Evolutionary conservation across 1,140 invertebrate genomes (phyloP), one percentile per base, ranked within the genome.

Genomic region (Drosophila auraria): DNA sequence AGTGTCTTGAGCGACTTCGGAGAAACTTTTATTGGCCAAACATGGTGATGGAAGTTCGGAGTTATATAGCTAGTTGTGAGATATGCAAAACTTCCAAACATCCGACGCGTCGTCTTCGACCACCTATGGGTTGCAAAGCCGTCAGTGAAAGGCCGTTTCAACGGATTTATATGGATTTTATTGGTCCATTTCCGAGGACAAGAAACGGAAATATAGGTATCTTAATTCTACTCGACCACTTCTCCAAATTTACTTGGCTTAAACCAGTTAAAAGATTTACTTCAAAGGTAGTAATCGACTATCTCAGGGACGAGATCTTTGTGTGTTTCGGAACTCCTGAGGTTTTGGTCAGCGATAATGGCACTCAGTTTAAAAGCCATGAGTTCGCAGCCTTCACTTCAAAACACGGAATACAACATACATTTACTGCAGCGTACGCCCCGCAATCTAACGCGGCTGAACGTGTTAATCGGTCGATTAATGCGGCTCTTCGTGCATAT

Each of bases 81-180:
- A 25, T 58, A 49, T 68, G 64, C 50, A 40, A 27, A 27, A 68
- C 64, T 7, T 68, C 20, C 14, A 60, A 65, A 30, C 38, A 40
- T 38, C 61, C 42, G 40, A 73, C 36, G 1, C 44, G 38, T 36
- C n/a, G 17, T 27, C 44, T 40, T n/a, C n/a, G n/a, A n/a, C n/a
- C n/a, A 38, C 45, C 36, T 15, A 64, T 49, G 36, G 49, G 45
- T n/a, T 64, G 14, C 14, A 15, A 23, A 51, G 33, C 17, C 15
- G 15, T 30, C 2, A 33, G 25, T 23, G 59, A 36, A 47, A 57
- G 25, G 25, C 25, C 25, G 25, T 6, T 33, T 50, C 69, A 72
- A 57, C 47, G 12, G 20, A 50, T 50, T 12, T 57, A 47, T 38
- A 15, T 72, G 5, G 53, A 72, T 51, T 58, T 64, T n/a, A n/a